A percentile compares a stretch with the other conserved stretches of the same genome.
phyloP scores from a whole-genome alignment of 2,113 vertebrate genomes.

The Sciurus niger region DNA sequence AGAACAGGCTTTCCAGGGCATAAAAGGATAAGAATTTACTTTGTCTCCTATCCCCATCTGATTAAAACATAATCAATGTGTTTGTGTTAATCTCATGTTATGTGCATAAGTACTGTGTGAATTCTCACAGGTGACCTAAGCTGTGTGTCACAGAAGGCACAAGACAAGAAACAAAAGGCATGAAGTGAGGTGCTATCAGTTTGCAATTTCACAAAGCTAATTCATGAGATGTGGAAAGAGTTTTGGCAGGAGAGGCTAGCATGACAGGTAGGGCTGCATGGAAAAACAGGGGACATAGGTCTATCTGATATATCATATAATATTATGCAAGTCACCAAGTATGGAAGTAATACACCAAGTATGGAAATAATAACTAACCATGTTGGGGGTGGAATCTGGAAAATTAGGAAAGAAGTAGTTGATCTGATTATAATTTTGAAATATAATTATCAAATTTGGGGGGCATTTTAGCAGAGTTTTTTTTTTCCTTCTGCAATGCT shows the following conservation, averaged over 20 bases:
- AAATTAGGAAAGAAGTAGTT: not conserved
- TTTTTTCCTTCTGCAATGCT: not conserved
- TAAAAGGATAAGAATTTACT: not conserved
- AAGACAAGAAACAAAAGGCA: not conserved
- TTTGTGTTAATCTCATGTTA: not conserved
- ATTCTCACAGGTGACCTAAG: not conserved
- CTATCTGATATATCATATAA: not conserved
- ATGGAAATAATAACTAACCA: not conserved
- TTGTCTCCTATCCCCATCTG: not conserved
- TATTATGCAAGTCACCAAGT: not conserved
- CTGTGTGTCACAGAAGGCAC: not conserved
- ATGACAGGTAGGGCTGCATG: not conserved
- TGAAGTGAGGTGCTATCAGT: not conserved
- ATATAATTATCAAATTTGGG: not conserved
- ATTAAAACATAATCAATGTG: not conserved
- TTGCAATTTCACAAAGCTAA: not conserved
- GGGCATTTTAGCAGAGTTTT: not conserved
- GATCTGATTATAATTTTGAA: not conserved
- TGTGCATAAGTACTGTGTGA: not conserved
- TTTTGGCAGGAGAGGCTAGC: not conserved
- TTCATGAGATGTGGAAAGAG: not conserved
- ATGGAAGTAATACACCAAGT: not conserved
- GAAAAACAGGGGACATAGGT: not conserved
- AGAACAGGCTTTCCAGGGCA: not conserved
- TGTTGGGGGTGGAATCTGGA: not conserved